These are phyloP conservation scores for Electrona antarctica DNA, from an alignment of 2,113 vertebrate genomes.

Conservation along the genomic window DNA sequence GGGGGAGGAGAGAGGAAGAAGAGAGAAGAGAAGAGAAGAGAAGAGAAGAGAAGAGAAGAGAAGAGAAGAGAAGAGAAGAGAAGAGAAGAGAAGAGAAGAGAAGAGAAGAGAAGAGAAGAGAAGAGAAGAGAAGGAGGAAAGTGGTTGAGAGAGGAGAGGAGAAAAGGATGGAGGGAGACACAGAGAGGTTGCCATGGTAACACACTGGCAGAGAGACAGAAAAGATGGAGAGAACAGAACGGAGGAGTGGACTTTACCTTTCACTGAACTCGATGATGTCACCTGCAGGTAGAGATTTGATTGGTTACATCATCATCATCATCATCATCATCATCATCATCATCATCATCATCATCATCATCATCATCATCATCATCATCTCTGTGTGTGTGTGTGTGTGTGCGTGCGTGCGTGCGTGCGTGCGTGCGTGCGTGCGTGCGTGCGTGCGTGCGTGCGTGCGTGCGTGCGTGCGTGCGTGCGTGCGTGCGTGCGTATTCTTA, in stretches of 20 bases:
- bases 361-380: too few relatives aligned
- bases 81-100: neutral
- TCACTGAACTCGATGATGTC: constrained; percentile 26
- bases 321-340: too few relatives aligned
- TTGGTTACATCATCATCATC: too few relatives aligned
- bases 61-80: neutral
- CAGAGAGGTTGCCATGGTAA: neutral
- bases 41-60: neutral
- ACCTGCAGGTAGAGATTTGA: constrained; percentile 53
- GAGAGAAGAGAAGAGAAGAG: neutral
- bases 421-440: neutral
- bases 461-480: constrained; percentile 10
- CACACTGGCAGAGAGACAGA: neutral
- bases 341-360: too few relatives aligned
- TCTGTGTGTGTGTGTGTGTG: too few relatives aligned
- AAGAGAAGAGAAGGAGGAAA: neutral
- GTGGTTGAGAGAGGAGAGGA: constrained; percentile 17
- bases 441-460: constrained; percentile 15
- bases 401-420: neutral
- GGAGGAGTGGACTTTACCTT: constrained; percentile 55
- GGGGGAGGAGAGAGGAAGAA: neutral
- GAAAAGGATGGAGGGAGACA: neutral
- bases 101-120: neutral
- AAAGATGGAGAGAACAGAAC: neutral
- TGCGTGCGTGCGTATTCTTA: constrained; percentile 37